Conservation (phyloP, 2,888 invertebrate species). For the Ectemnius cavifrons region DNA sequence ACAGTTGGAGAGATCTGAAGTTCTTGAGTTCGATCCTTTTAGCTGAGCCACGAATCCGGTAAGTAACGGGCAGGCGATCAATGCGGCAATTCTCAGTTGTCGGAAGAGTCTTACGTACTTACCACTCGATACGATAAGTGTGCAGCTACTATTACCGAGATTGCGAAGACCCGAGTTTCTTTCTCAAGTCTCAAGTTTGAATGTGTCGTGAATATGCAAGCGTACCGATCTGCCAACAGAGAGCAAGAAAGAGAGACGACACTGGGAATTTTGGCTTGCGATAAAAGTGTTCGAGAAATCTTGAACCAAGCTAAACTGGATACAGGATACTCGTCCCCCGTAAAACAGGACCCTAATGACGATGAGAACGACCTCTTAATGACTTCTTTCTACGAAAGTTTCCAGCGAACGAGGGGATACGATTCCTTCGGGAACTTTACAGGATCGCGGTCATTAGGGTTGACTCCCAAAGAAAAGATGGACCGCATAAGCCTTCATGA, state of each 20-base stretch:
- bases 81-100: no score
- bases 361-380: constrained; percentile 40
- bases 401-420: constrained; percentile 19
- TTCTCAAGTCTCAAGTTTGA: background rate
- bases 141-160: constrained; percentile 4
- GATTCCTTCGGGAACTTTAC: constrained; percentile 15
- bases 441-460: constrained; percentile 39
- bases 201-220: constrained; percentile 4
- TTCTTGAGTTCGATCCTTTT: no score
- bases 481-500: constrained; percentile 17
- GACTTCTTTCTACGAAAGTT: constrained; percentile 44
- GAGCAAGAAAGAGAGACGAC: background rate
- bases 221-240: background rate
- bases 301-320: constrained; percentile 14
- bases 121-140: background rate
- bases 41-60: no score
- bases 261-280: background rate
- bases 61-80: no score
- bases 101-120: no score
- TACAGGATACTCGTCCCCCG: constrained; percentile 12
- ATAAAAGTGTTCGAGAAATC: background rate
- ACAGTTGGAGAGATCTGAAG: no score
- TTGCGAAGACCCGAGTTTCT: background rate
- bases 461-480: constrained; percentile 41
- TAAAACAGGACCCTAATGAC: constrained; percentile 35